Conservation (phyloP, 1,140 invertebrate species). For the Drosophila pallidifrons region DNA sequence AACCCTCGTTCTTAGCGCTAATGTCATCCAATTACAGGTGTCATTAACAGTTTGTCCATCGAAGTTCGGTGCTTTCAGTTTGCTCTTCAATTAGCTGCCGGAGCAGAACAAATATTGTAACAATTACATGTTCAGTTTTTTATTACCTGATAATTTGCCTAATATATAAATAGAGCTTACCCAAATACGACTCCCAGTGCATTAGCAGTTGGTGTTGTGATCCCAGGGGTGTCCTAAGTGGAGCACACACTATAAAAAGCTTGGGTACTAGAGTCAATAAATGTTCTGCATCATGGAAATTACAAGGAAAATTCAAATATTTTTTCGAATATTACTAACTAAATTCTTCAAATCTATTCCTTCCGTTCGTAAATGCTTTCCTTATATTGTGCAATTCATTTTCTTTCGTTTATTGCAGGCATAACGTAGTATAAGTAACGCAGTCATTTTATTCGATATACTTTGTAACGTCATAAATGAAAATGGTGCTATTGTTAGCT, state of each 20-base stretch:
- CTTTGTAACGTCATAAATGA: neutral
- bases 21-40: slow-evolving; percentile 82
- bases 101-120: slow-evolving; percentile 66
- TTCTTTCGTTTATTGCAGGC: slow-evolving; percentile 5
- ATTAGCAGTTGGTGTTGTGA: slow-evolving; percentile 44
- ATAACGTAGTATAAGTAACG: slow-evolving; percentile 24
- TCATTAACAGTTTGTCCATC: slow-evolving; percentile 78
- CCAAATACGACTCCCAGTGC: slow-evolving; percentile 54
- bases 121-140: slow-evolving; percentile 72
- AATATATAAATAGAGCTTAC: slow-evolving; percentile 69
- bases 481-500: slow-evolving; percentile 15
- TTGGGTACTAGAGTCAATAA: neutral
- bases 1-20: slow-evolving; percentile 47
- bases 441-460: slow-evolving; percentile 40
- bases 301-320: neutral
- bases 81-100: slow-evolving; percentile 70
- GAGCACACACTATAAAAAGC: neutral
- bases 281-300: neutral
- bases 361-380: neutral
- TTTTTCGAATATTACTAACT: no score
- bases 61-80: slow-evolving; percentile 49
- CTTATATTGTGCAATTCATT: neutral
- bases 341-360: no score
- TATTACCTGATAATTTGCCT: slow-evolving; percentile 80
- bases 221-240: slow-evolving; percentile 12